A percentile compares a stretch with the other conserved stretches of the same genome.
These are phyloP conservation scores for Megaceryle maxima DNA, from an alignment of 2,113 vertebrate genomes.

Conservation along the genomic window DNA sequence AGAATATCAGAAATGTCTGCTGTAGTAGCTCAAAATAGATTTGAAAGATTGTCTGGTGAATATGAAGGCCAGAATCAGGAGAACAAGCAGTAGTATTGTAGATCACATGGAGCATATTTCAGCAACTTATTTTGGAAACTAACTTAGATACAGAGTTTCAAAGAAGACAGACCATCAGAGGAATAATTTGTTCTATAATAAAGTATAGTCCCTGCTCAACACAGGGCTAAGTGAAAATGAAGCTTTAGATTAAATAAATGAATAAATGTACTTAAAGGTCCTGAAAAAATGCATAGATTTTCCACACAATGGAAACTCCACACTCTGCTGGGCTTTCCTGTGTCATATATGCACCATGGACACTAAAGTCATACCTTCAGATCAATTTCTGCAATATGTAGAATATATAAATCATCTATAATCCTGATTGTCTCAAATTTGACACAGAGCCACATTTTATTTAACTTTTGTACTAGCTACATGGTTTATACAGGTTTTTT, in stretches of 20 bases:
- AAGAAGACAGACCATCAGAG: neutral
- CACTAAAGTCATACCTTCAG: neutral
- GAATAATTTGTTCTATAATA: neutral
- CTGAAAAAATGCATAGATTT: neutral
- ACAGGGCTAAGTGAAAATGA: neutral
- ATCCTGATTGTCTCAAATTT: neutral
- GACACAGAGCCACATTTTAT: neutral
- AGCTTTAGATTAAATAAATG: neutral
- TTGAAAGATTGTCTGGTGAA: neutral
- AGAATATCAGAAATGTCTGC: neutral
- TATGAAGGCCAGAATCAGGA: neutral
- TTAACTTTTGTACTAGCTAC: neutral
- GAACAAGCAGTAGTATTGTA: neutral
- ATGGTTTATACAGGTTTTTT: neutral
- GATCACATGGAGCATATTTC: neutral
- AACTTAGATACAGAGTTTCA: neutral
- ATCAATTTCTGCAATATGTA: neutral
- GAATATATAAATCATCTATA: neutral
- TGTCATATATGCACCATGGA: neutral
- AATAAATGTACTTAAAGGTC: neutral
- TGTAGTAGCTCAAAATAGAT: neutral
- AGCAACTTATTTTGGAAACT: neutral
- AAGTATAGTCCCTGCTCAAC: neutral
- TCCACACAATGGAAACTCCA: neutral
- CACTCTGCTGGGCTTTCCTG: neutral